A percentile compares a stretch with the other conserved stretches of the same genome.
phyloP scores from a whole-genome alignment of 1,140 invertebrate genomes.

The Euura lappo region DNA sequence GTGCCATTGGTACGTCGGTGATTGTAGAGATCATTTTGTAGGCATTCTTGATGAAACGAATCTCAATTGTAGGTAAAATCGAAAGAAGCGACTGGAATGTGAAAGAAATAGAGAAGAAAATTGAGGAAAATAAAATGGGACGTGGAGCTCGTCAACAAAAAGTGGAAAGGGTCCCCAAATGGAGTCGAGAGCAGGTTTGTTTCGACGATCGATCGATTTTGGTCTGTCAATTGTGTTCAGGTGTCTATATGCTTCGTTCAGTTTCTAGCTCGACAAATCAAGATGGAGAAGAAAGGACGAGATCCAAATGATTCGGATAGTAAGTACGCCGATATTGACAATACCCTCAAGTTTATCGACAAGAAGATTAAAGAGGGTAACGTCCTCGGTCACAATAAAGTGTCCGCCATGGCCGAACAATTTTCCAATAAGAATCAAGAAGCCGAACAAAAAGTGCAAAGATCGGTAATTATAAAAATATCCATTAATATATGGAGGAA shows the following conservation, averaged over 20 bases:
- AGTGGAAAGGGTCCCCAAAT: slow-evolving; percentile 86
- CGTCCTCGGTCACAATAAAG: slow-evolving; percentile 80
- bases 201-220: slow-evolving; percentile 56
- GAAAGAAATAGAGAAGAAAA: slow-evolving; percentile 89
- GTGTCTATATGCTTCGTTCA: slow-evolving; percentile 59
- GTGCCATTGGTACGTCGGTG: slow-evolving; percentile 72
- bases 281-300: slow-evolving; percentile 71
- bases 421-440: slow-evolving; percentile 72
- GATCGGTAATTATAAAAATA: slow-evolving; percentile 65
- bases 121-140: slow-evolving; percentile 81
- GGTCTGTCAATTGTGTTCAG: slow-evolving; percentile 32
- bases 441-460: slow-evolving; percentile 63
- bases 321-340: slow-evolving; percentile 80
- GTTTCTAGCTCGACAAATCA: slow-evolving; percentile 81
- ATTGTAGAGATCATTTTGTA: background rate
- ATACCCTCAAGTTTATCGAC: slow-evolving; percentile 79
- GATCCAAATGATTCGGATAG: slow-evolving; percentile 64
- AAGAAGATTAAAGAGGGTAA: slow-evolving; percentile 82
- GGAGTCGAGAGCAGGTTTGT: slow-evolving; percentile 80
- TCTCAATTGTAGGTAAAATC: slow-evolving; percentile 73
- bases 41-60: too few relatives aligned
- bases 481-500: slow-evolving; percentile 10
- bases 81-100: slow-evolving; percentile 93
- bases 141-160: slow-evolving; percentile 67
- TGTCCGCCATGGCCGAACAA: slow-evolving; percentile 85